Conservation (phyloP, 2,888 invertebrate genomes). For the Rhamnusium bicolor region DNA sequence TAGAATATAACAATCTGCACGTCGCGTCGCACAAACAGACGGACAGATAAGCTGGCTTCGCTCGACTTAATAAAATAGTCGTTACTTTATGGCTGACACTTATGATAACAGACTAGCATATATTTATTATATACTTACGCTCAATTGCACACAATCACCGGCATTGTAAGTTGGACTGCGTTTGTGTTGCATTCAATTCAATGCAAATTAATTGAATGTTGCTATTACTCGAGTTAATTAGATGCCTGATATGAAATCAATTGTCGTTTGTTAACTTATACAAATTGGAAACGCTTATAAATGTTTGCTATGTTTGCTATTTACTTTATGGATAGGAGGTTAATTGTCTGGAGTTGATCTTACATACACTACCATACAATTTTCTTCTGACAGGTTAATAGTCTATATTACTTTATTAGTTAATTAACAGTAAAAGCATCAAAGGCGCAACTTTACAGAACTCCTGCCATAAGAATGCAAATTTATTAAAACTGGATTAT, state of each 20-base stretch:
- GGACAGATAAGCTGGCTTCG: constrained; percentile 44
- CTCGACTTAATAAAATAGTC: constrained; percentile 50
- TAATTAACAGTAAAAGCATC: constrained; percentile 21
- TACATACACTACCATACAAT: constrained; percentile 27
- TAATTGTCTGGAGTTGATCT: constrained; percentile 43
- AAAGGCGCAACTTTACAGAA: constrained; percentile 17
- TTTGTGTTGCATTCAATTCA: constrained; percentile 59
- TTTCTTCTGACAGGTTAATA: constrained; percentile 39
- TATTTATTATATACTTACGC: constrained; percentile 59
- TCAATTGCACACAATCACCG: constrained; percentile 33
- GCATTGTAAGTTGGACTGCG: constrained; percentile 36
- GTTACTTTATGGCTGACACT: constrained; percentile 56
- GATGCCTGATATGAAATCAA: constrained; percentile 65
- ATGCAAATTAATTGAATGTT: constrained; percentile 68
- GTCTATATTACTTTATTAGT: constrained; percentile 40
- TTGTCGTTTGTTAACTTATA: constrained; percentile 64
- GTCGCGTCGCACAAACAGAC: constrained; percentile 19
- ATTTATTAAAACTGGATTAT: neutral
- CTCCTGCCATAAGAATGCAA: neutral
- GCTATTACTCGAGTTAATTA: constrained; percentile 65
- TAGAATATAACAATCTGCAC: constrained; percentile 3
- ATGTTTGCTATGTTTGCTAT: constrained; percentile 40
- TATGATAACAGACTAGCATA: constrained; percentile 57
- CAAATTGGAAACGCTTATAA: constrained; percentile 59
- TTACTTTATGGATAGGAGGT: constrained; percentile 43